These are phyloP conservation scores for Myotis brandtii DNA, from an alignment of 2,113 vertebrate species.

Conservation along the genomic window DNA sequence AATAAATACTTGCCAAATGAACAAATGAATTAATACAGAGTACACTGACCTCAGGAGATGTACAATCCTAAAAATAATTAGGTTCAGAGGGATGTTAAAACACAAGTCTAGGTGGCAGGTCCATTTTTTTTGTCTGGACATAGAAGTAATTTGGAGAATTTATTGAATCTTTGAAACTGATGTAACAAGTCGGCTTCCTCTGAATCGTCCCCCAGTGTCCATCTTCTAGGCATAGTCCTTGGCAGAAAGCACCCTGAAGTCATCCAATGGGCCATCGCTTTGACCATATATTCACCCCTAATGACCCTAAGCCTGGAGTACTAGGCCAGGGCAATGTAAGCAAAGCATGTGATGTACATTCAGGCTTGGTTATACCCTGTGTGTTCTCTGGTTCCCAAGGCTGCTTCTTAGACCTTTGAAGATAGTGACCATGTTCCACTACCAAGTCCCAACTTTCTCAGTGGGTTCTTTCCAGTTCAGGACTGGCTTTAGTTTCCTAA, in stretches of 20 bases:
- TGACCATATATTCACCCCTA: neutral
- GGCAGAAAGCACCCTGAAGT: neutral
- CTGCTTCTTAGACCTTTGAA: neutral
- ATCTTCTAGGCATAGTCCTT: neutral
- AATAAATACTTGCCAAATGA: conserved; percentile 67
- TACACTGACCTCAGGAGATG: conserved; percentile 60
- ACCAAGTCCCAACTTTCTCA: neutral
- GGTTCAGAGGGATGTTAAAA: conserved; percentile 63
- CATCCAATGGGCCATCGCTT: neutral
- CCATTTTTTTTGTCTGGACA: conserved; percentile 65
- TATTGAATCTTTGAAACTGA: conserved; percentile 15
- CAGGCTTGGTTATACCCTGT: neutral
- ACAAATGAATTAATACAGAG: conserved; percentile 50
- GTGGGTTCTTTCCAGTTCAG: neutral
- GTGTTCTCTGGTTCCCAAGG: neutral
- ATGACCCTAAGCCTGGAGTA: neutral
- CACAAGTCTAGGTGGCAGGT: conserved; percentile 69
- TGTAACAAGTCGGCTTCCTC: neutral
- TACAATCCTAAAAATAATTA: conserved; percentile 70
- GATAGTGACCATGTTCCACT: neutral
- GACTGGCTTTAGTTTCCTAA: neutral
- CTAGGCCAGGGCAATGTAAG: neutral
- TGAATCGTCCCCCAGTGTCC: neutral
- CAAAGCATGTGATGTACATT: neutral
- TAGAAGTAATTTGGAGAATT: conserved; percentile 36